Evolutionary conservation across 2,797 vertebrate species (phyloP).

Genomic region (Poeciliopsis paucimaculata): DNA sequence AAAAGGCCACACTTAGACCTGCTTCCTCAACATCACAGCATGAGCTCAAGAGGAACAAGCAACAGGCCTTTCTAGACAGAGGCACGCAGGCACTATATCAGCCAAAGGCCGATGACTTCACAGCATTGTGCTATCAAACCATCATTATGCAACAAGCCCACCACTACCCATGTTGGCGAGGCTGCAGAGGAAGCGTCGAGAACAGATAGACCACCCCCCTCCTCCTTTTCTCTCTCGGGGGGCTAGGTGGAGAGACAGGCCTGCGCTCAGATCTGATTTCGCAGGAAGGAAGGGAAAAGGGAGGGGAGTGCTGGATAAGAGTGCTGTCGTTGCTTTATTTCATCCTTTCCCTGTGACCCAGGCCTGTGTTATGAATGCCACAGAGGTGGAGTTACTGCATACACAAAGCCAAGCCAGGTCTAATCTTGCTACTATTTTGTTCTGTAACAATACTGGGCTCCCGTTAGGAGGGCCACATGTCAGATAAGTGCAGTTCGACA

Average conservation of each 20-base stretch:
- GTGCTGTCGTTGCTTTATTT: slow-evolving; percentile 67
- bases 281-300: slow-evolving; percentile 84
- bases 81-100: slow-evolving; percentile 43
- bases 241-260: slow-evolving; percentile 71
- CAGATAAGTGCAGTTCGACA: slow-evolving; percentile 51
- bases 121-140: slow-evolving; percentile 52
- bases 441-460: slow-evolving; percentile 64
- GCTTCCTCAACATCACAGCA: slow-evolving; percentile 66
- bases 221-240: slow-evolving; percentile 53
- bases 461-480: slow-evolving; percentile 34
- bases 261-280: slow-evolving; percentile 78
- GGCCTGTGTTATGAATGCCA: slow-evolving; percentile 65
- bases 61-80: slow-evolving; percentile 30
- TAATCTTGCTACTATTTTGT: slow-evolving; percentile 71
- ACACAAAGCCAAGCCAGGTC: slow-evolving; percentile 64
- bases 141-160: slow-evolving; percentile 63
- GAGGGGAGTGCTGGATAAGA: slow-evolving; percentile 75
- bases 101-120: slow-evolving; percentile 70
- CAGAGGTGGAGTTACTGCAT: slow-evolving; percentile 68
- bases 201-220: slow-evolving; percentile 63
- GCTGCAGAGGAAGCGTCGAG: slow-evolving; percentile 68
- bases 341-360: slow-evolving; percentile 60
- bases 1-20: slow-evolving; percentile 47
- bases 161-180: slow-evolving; percentile 52
- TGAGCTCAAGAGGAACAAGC: slow-evolving; percentile 63